Evolutionary conservation across 2,113 vertebrate species (phyloP).

Genomic region (Ophthalmolycus amberensis): DNA sequence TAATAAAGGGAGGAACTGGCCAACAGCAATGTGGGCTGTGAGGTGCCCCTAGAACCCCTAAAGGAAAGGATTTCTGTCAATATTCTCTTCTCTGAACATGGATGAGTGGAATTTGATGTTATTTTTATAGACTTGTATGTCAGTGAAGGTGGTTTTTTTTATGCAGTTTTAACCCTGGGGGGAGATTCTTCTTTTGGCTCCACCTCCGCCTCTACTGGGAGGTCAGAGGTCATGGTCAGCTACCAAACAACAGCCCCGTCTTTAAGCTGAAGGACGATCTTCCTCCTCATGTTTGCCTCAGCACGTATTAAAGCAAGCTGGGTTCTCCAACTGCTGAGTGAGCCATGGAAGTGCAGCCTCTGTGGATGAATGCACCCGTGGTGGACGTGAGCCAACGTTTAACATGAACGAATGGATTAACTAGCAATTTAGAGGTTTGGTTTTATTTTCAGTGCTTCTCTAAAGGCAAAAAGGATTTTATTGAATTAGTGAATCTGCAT

Average conservation of each 20-base stretch:
- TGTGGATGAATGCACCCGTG: not conserved
- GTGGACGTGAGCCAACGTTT: conserved; percentile 14
- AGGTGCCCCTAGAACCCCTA: conserved; percentile 23
- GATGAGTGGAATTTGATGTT: conserved; percentile 41
- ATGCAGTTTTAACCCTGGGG: conserved; percentile 46
- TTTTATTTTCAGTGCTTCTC: not conserved
- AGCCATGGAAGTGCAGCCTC: not conserved
- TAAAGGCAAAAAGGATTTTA: not conserved
- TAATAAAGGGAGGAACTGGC: conserved; percentile 16
- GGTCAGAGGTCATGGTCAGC: conserved; percentile 46
- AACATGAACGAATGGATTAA: conserved; percentile 17
- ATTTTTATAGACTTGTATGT: conserved; percentile 55
- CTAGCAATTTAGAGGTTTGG: conserved; percentile 5
- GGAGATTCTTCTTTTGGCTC: conserved; percentile 43
- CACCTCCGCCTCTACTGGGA: conserved; percentile 40
- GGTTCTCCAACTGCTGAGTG: not conserved
- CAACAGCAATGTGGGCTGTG: conserved; percentile 18
- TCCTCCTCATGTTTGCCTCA: conserved; percentile 6
- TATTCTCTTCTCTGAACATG: conserved; percentile 39
- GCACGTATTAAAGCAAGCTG: not conserved
- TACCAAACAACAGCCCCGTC: conserved; percentile 16
- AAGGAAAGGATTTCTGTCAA: conserved; percentile 45
- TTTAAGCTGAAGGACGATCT: conserved; percentile 13
- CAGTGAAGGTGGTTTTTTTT: conserved; percentile 16
- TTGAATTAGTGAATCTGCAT: not conserved